Base-by-base conservation (phyloP, 2,888 invertebrate genomes). In the Sinotaia quadrata region DNA sequence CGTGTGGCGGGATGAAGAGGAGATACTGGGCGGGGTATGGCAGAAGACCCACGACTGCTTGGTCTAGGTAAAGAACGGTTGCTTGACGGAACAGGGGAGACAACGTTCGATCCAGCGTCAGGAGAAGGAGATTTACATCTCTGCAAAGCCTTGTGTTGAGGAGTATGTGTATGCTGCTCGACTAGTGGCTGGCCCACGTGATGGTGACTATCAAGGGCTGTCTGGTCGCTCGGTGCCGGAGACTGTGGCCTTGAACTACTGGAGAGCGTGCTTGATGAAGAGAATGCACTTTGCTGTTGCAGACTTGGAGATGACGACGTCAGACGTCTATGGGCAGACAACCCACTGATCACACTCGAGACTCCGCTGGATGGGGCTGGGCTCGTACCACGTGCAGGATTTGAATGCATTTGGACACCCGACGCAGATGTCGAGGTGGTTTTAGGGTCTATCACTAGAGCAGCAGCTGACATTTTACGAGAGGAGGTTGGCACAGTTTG, bases 401-500 rank as follows among this genome's bases (percentile, higher is more conserved):
- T 54, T 24, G 54, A 27, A 7, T 8, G 8, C 8, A 18, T 7
- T 24, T 47, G 21, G 18, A 1, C n/a, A 18, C 34, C 29, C n/a
- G 18, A 27, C 18, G 37, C 37, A 57, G 24, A 58, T 41, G 34
- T 44, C 4, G 24, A 21, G 18, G 41, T 21, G 24, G 44, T 10
- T 29, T 24, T 31, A 7, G 60, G 21, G 51, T 47, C n/a, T 18
- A n/a, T 15, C 5, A 57, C 5, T n/a, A 37, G 51, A 21, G 59
- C 52, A 2, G 61, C 41, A 24, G 51, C 18, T 34, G 69, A 69
- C 59, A 67, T 67, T 12, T 69, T 60, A 2, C 72, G 52, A 8
- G 72, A 69, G 8, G 72, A 72, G 36, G 63, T 67, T 1, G 59
- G 67, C 1, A n/a, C n/a, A 49, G 62, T 47, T 59, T 67, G 24